Conservation (phyloP, 2,797 vertebrate species). For the Danio tinwini region DNA sequence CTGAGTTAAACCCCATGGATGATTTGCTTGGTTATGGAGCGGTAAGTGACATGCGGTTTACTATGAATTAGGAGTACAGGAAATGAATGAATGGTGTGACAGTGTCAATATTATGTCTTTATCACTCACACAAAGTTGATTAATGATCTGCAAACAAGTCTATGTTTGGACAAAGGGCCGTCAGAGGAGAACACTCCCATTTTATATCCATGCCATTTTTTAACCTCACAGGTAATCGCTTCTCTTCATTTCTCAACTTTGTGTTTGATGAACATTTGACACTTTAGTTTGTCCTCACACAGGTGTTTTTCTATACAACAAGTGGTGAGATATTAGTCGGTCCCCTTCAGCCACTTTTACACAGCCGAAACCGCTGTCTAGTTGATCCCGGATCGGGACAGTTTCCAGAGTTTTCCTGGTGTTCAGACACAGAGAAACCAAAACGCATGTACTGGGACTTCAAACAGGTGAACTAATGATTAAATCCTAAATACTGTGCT, state of each 20-base stretch:
- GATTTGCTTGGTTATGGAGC: slow-evolving; percentile 67
- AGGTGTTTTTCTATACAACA: slow-evolving; percentile 68
- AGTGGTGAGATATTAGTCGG: slow-evolving; percentile 68
- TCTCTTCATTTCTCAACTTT: not conserved
- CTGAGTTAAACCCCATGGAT: slow-evolving; percentile 58
- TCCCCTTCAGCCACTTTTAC: slow-evolving; percentile 64
- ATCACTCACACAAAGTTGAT: slow-evolving; percentile 62
- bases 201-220: slow-evolving; percentile 65
- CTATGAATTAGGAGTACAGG: not conserved
- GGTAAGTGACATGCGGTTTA: slow-evolving; percentile 63
- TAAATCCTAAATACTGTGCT: not conserved
- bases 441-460: slow-evolving; percentile 74
- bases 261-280: not conserved
- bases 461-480: slow-evolving; percentile 66
- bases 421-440: slow-evolving; percentile 61
- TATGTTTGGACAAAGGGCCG: slow-evolving; percentile 74
- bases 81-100: not conserved
- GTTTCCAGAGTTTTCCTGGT: slow-evolving; percentile 64
- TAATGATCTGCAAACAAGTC: slow-evolving; percentile 61
- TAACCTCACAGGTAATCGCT: slow-evolving; percentile 66
- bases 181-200: slow-evolving; percentile 66
- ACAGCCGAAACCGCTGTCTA: slow-evolving; percentile 69
- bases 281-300: not conserved
- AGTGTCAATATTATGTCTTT: not conserved
- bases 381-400: slow-evolving; percentile 62